phyloP scores from a whole-genome alignment of 1,140 invertebrate species.

The Himalopsyche phryganea region DNA sequence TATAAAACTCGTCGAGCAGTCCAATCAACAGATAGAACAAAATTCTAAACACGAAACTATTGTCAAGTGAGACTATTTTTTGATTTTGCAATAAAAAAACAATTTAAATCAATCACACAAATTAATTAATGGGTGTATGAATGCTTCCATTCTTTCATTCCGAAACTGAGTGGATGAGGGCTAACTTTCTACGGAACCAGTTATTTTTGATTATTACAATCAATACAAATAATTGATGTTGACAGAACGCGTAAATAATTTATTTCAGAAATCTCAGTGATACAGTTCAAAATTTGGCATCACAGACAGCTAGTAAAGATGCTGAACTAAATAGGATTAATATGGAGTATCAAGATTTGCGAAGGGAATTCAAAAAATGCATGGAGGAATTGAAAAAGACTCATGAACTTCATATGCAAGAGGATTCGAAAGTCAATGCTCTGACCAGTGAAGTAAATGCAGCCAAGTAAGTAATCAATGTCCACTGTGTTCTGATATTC shows the following conservation, averaged over 20 bases:
- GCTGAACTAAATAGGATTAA: background rate
- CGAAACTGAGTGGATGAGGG: no score
- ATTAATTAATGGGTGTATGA: no score
- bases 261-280: slow-evolving; percentile 17
- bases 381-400: slow-evolving; percentile 32
- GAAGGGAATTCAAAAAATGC: slow-evolving; percentile 17
- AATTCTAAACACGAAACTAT: slow-evolving; percentile 2
- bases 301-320: slow-evolving; percentile 2
- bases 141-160: no score
- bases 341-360: slow-evolving; percentile 10
- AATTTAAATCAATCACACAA: no score
- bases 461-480: slow-evolving; percentile 17
- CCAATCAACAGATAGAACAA: slow-evolving; percentile 14
- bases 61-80: slow-evolving; percentile 7
- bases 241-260: no score
- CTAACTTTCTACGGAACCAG: no score
- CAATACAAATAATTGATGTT: background rate
- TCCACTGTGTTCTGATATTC: background rate
- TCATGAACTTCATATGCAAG: slow-evolving; percentile 37
- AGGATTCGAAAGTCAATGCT: slow-evolving; percentile 39
- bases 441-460: slow-evolving; percentile 39
- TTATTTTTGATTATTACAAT: no score
- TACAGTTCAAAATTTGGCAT: background rate
- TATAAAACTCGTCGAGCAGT: slow-evolving; percentile 38
- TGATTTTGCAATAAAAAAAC: no score